Conservation (phyloP, 2,888 invertebrate genomes). For the Sinhomidia bicolor region DNA sequence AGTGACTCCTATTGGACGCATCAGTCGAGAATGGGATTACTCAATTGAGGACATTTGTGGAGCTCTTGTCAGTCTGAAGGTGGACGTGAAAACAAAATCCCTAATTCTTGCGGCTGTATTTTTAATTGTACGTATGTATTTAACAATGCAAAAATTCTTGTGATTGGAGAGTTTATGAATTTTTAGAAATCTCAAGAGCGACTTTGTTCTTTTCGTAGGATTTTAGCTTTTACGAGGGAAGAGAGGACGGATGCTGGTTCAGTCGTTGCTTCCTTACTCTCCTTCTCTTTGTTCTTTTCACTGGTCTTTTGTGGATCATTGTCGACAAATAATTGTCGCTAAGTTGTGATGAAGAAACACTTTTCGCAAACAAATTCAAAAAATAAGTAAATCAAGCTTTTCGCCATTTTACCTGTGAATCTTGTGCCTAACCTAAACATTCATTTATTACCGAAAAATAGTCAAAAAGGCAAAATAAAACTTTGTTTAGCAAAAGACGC, state of each 20-base stretch:
- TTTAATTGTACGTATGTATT: slow-evolving; percentile 82
- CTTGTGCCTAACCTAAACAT: no score
- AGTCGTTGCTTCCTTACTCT: slow-evolving; percentile 74
- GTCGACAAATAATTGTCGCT: slow-evolving; percentile 62
- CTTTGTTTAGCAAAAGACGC: no score
- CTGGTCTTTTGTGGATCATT: slow-evolving; percentile 66
- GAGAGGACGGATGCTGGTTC: slow-evolving; percentile 74
- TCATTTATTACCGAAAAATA: no score
- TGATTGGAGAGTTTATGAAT: not conserved
- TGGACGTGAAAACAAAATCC: slow-evolving; percentile 83
- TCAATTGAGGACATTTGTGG: slow-evolving; percentile 83
- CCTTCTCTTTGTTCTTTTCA: slow-evolving; percentile 65
- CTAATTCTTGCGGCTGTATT: slow-evolving; percentile 83
- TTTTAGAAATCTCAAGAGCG: no score
- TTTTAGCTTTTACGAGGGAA: slow-evolving; percentile 74
- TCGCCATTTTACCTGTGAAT: no score
- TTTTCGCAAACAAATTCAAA: no score
- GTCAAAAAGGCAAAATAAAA: no score
- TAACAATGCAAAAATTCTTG: no score
- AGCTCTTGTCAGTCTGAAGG: slow-evolving; percentile 83
- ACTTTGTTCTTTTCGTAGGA: slow-evolving; percentile 58
- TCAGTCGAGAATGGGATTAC: slow-evolving; percentile 83
- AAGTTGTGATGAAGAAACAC: no score
- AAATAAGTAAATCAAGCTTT: no score
- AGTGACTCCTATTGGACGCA: slow-evolving; percentile 81